Evolutionary conservation across 1,140 invertebrate genomes (phyloP).

Genomic region (Caerostris extrusa): DNA sequence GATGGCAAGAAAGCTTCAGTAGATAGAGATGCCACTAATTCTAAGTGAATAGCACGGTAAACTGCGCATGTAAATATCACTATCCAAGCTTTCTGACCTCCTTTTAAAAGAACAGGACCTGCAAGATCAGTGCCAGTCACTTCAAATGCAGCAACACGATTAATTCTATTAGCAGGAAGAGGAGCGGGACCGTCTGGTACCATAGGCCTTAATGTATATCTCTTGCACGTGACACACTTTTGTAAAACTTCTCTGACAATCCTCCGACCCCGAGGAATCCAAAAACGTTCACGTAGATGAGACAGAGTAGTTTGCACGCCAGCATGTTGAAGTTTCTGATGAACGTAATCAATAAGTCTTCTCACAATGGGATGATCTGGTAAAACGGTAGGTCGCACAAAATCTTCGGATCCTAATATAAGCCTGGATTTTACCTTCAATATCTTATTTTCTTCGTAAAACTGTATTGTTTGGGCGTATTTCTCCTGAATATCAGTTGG

Average conservation of each 20-base stretch:
- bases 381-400: conserved; percentile 34
- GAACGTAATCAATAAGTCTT: conserved; percentile 4
- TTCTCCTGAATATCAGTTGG: conserved; percentile 33
- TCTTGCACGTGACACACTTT: conserved; percentile 36
- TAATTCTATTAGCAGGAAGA: conserved; percentile 17
- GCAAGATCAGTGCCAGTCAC: conserved; percentile 55
- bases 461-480: neutral
- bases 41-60: conserved; percentile 79
- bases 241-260: conserved; percentile 1
- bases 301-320: neutral
- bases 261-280: conserved; percentile 44
- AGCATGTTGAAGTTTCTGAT: neutral
- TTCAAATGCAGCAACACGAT: conserved; percentile 52
- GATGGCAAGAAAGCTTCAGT: conserved; percentile 81
- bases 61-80: conserved; percentile 49
- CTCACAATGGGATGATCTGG: conserved; percentile 17
- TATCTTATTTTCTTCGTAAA: conserved; percentile 24
- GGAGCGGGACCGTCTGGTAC: neutral
- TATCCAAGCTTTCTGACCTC: conserved; percentile 54
- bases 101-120: conserved; percentile 45
- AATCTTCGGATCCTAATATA: neutral
- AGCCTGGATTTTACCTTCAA: conserved; percentile 36
- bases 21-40: conserved; percentile 80
- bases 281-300: conserved; percentile 44
- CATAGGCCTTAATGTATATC: neutral